Evolutionary conservation across 1,140 invertebrate species (phyloP).

Genomic region (Micrasema minimum): DNA sequence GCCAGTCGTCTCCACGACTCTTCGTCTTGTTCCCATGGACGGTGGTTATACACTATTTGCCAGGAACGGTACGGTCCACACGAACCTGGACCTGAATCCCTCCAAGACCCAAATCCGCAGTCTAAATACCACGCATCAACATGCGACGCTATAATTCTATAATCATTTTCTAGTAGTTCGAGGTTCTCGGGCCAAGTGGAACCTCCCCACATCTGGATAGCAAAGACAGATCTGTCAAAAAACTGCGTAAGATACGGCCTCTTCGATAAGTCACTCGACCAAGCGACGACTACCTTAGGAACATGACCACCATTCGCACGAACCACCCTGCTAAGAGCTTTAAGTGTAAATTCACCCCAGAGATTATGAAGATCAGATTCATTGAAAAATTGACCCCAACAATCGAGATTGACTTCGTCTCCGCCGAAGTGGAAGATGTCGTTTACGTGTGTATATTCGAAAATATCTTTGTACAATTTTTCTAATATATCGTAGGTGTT

Average conservation of each 20-base stretch:
- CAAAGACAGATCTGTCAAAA: conserved; percentile 65
- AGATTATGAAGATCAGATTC: conserved; percentile 79
- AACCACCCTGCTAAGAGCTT: conserved; percentile 71
- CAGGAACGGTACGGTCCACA: conserved; percentile 85
- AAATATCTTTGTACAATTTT: conserved; percentile 74
- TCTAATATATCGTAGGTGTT: conserved; percentile 78
- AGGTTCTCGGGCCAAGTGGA: conserved; percentile 80
- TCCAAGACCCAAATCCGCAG: conserved; percentile 84
- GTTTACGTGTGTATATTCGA: conserved; percentile 72
- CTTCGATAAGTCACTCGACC: conserved; percentile 83
- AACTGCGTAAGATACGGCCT: conserved; percentile 74
- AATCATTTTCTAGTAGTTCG: conserved; percentile 78
- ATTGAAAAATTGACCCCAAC: conserved; percentile 79
- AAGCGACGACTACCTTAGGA: conserved; percentile 75
- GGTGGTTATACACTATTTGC: conserved; percentile 85
- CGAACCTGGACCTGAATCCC: conserved; percentile 73
- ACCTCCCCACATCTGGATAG: conserved; percentile 81
- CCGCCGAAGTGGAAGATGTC: conserved; percentile 85
- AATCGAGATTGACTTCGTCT: conserved; percentile 83
- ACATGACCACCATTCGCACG: conserved; percentile 73
- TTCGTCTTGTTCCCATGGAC: conserved; percentile 73
- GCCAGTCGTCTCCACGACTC: conserved; percentile 73
- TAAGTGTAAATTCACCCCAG: conserved; percentile 81
- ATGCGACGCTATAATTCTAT: conserved; percentile 82
- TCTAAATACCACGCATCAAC: conserved; percentile 89